phyloP scores from a whole-genome alignment of 2,113 vertebrate species.

The Chionodraco myersi region DNA sequence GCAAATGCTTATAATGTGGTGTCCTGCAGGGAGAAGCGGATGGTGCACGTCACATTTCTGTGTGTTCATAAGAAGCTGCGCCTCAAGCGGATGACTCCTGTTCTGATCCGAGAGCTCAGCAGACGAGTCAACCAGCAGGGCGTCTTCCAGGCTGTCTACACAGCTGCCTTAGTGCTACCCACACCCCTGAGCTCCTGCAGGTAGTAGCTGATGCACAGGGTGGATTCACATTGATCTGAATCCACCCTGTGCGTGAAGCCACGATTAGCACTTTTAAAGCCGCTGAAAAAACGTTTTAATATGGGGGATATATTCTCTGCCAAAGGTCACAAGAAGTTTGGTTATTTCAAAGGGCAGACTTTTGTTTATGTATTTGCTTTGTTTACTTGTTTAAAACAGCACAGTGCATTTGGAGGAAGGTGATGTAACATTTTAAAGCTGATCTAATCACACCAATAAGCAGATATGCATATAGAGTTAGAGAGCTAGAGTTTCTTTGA shows the following conservation, averaged over 20 bases:
- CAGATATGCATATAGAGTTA: background rate
- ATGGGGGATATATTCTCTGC: background rate
- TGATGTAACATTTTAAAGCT: background rate
- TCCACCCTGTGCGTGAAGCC: background rate
- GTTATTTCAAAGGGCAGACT: background rate
- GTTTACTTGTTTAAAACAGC: background rate
- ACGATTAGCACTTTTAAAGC: constrained; percentile 3
- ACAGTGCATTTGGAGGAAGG: background rate
- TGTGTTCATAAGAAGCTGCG: constrained; percentile 98
- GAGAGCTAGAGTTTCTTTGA: background rate
- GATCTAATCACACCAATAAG: background rate
- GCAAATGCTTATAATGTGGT: constrained; percentile 20
- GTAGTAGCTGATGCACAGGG: constrained; percentile 69
- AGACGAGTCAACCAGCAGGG: constrained; percentile 91
- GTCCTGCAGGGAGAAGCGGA: constrained; percentile 88
- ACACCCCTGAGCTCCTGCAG: constrained; percentile 93
- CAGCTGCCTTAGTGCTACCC: constrained; percentile 89
- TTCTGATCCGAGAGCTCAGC: constrained; percentile 94
- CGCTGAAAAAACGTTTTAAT: background rate
- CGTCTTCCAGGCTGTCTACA: constrained; percentile 92
- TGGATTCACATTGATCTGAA: background rate
- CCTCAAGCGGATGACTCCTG: constrained; percentile 93
- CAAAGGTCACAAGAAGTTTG: background rate
- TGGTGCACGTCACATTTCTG: constrained; percentile 96
- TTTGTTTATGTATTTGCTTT: background rate